phyloP scores from a whole-genome alignment of 1,140 invertebrate genomes.

The Sinella curviseta region DNA sequence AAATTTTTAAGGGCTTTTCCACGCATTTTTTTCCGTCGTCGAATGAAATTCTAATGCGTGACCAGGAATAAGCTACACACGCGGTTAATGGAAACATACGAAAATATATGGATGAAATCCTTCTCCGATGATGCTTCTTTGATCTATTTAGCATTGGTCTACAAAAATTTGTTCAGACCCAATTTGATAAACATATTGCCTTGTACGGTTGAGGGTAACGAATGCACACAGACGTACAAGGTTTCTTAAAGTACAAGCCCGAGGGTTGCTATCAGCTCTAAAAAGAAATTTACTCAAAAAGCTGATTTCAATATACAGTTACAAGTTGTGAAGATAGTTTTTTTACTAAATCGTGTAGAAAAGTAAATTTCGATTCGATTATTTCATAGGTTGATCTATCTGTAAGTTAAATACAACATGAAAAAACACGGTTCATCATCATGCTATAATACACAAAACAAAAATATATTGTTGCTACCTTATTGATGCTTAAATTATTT shows the following conservation, averaged over 20 bases:
- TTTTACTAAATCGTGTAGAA: too few species aligned
- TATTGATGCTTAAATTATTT: too few species aligned
- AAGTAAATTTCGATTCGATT: too few species aligned
- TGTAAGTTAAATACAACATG: too few species aligned
- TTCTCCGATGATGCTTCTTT: not conserved
- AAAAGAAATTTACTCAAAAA: too few species aligned
- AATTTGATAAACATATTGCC: not conserved
- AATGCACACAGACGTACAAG: not conserved
- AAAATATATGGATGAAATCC: not conserved
- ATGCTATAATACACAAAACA: too few species aligned
- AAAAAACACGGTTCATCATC: too few species aligned
- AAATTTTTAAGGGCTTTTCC: not conserved
- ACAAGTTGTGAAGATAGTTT: too few species aligned
- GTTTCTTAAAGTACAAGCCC: not conserved
- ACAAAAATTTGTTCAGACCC: not conserved
- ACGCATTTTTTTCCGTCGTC: not conserved
- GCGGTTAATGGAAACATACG: conserved; percentile 5
- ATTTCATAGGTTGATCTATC: too few species aligned
- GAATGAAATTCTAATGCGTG: not conserved
- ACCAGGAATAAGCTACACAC: not conserved
- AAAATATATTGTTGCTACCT: too few species aligned
- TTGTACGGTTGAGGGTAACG: not conserved
- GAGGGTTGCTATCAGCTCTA: too few species aligned
- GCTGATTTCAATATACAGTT: too few species aligned
- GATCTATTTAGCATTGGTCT: not conserved